These are phyloP conservation scores for Catocala fraxini DNA, from an alignment of 2,888 invertebrate genomes.

Conservation along the genomic window DNA sequence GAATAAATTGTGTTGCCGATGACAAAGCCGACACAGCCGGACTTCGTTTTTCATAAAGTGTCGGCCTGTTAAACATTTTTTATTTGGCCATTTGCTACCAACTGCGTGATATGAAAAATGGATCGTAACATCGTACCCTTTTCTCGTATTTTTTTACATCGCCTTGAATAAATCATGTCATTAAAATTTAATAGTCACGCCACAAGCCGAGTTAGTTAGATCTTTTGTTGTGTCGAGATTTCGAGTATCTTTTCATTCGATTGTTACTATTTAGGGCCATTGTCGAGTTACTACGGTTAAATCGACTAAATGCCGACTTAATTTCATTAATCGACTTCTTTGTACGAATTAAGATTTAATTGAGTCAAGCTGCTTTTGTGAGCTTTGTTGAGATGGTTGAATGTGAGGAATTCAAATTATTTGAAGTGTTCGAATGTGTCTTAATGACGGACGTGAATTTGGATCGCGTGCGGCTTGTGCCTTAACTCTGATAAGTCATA, in stretches of 20 bases:
- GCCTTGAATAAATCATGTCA: slow-evolving; percentile 85
- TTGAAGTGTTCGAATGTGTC: slow-evolving; percentile 60
- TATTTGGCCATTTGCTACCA: slow-evolving; percentile 87
- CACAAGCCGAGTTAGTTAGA: slow-evolving; percentile 82
- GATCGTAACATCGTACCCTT: slow-evolving; percentile 86
- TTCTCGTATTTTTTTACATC: slow-evolving; percentile 80
- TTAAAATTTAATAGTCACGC: slow-evolving; percentile 88
- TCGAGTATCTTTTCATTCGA: slow-evolving; percentile 80
- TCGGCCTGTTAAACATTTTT: slow-evolving; percentile 86
- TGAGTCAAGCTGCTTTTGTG: slow-evolving; percentile 80
- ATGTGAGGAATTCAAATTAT: slow-evolving; percentile 79
- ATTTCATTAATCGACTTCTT: slow-evolving; percentile 87
- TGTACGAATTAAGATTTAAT: slow-evolving; percentile 87
- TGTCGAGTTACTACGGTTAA: slow-evolving; percentile 79
- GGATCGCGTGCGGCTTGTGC: slow-evolving; percentile 68
- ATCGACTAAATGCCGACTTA: slow-evolving; percentile 86
- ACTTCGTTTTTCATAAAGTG: slow-evolving; percentile 86
- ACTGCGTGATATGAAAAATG: slow-evolving; percentile 88
- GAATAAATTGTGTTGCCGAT: slow-evolving; percentile 83
- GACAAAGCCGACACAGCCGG: slow-evolving; percentile 82
- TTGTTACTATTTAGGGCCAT: slow-evolving; percentile 85
- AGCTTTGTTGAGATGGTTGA: slow-evolving; percentile 66
- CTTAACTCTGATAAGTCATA: slow-evolving; percentile 57
- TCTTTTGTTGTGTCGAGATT: slow-evolving; percentile 78
- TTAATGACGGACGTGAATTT: slow-evolving; percentile 80